phyloP scores from a whole-genome alignment of 2,888 invertebrate species.

The Imbricaverruca yamaguchii region DNA sequence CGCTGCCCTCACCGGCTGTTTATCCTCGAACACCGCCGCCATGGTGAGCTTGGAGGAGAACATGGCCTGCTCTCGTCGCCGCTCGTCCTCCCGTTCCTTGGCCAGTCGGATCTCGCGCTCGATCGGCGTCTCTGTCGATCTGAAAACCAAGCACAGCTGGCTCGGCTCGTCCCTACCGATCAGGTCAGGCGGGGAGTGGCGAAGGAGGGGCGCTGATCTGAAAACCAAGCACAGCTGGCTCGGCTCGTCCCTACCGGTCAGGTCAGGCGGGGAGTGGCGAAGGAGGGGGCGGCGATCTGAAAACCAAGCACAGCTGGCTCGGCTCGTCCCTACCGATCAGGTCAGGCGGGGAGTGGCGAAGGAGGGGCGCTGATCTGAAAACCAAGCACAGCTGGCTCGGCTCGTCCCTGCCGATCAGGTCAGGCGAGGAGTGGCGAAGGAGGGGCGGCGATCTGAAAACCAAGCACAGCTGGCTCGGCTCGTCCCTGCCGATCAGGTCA shows the following conservation, averaged over 20 bases:
- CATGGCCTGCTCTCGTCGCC: slow-evolving; percentile 39
- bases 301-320: background rate
- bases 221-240: background rate
- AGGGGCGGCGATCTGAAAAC: background rate
- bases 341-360: too few species aligned
- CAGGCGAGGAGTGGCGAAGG: too few species aligned
- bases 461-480: background rate
- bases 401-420: too few species aligned
- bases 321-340: too few species aligned
- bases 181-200: too few species aligned
- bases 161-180: background rate
- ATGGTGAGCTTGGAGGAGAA: background rate
- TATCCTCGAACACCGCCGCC: background rate
- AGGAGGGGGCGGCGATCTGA: too few species aligned
- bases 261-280: too few species aligned
- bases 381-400: background rate
- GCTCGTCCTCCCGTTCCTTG: slow-evolving; percentile 47
- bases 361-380: too few species aligned
- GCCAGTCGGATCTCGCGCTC: slow-evolving; percentile 48
- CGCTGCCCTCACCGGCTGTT: background rate
- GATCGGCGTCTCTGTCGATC: slow-evolving; percentile 45
- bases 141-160: background rate
- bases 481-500: too few species aligned
- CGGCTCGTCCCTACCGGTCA: too few species aligned
- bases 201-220: background rate